Percentiles rank a stretch among this genome's conserved stretches.
These are phyloP conservation scores for Orthonevra nobilis DNA, from an alignment of 2,888 invertebrate species.

Conservation along the genomic window DNA sequence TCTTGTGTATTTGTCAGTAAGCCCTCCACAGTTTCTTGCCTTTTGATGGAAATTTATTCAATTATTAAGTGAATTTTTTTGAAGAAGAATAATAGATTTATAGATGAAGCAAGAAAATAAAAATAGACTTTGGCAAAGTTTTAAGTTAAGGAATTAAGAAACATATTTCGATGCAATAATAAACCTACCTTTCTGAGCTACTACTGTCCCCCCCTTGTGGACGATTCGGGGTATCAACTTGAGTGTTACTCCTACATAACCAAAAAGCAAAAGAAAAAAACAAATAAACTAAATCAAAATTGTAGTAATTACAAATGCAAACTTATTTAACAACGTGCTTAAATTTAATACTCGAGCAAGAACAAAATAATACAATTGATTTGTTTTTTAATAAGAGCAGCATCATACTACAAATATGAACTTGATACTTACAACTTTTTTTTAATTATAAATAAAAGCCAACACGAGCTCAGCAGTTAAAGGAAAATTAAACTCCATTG, in stretches of 20 bases:
- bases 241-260: slow-evolving; percentile 66
- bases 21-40: slow-evolving; percentile 86
- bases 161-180: not conserved
- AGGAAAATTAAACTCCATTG: too few relatives aligned
- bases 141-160: not conserved
- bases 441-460: too few relatives aligned
- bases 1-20: slow-evolving; percentile 85
- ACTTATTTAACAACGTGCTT: slow-evolving; percentile 57
- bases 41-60: slow-evolving; percentile 73
- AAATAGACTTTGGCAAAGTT: not conserved
- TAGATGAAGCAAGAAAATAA: slow-evolving; percentile 4
- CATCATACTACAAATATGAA: too few relatives aligned
- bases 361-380: slow-evolving; percentile 14
- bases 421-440: too few relatives aligned
- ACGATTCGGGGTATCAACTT: slow-evolving; percentile 72
- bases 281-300: slow-evolving; percentile 43
- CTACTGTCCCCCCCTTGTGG: slow-evolving; percentile 59
- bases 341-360: slow-evolving; percentile 40
- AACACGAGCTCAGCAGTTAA: too few relatives aligned
- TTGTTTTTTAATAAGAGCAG: too few relatives aligned
- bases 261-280: slow-evolving; percentile 54
- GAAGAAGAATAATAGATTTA: not conserved
- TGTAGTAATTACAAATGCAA: slow-evolving; percentile 63
- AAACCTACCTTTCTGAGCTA: slow-evolving; percentile 59
- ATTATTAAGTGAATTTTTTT: too few relatives aligned